Evolutionary conservation across 2,797 vertebrate genomes (phyloP), one percentile per base, ranked within the genome.

Genomic region (Pogoniulus pusillus): DNA sequence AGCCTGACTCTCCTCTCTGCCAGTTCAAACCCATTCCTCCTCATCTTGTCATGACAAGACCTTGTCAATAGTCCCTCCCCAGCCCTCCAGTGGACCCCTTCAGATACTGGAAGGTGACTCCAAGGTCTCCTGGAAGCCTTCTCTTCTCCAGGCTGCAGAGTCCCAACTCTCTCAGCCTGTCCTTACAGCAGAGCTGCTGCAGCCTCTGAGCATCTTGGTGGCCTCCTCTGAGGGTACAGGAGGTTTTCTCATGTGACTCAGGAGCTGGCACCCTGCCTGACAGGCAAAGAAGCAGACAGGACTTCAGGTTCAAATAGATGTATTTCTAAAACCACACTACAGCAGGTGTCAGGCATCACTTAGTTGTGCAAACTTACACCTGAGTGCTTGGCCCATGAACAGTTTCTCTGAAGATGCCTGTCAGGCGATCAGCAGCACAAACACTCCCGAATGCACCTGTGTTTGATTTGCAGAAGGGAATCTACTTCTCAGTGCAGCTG

Each of bases 391-490:
- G 84, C 91, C 83, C 85, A 84, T 86, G 86, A 92, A 79, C 90
- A 87, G 87, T 92, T 82, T 86, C 89, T 95, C 90, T 95, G 93
- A 89, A 92, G 79, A 80, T 91, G 82, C 55, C 89, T 93, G 62
- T 95, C 93, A 94, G 95, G 51, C 37, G 69, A 70, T 59, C 73
- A 78, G 66, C 73, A 63, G 47, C 83, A 94, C 89, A 89, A 94
- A 93, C 75, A 87, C 59, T 91, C 80, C 32, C 76, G 72, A 85
- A 85, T 63, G 80, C 71, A 83, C 32, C 53, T 64, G 60, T 13
- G 7, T 65, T 73, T 80, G 59, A 39, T 83, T 89, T 87, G 70
- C 41, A 54, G 64, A 60, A 86, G 8, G 23, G 83, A 72, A 88
- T 68, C 20, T 47, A 8, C 3, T 22, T 85, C 91, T 88, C 69